Conservation (phyloP, 2,888 invertebrate genomes). For the Meandrusa payeni region DNA sequence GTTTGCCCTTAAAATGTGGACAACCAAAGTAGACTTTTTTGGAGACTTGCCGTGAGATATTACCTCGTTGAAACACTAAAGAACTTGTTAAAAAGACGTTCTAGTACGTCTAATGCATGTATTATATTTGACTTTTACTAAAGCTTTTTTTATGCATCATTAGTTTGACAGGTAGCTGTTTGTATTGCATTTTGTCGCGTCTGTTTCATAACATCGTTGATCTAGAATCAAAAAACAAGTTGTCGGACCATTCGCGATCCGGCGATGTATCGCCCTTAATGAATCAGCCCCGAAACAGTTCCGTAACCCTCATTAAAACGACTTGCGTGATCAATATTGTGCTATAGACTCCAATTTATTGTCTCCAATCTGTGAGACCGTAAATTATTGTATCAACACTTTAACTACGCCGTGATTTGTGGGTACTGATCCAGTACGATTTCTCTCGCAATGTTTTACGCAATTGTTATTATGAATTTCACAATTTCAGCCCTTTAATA, state of each 20-base stretch:
- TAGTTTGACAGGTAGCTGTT: too few species aligned
- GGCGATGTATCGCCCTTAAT: conserved; percentile 62
- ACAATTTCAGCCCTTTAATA: conserved; percentile 3
- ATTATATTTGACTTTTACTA: too few species aligned
- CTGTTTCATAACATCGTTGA: neutral
- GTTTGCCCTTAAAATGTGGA: too few species aligned
- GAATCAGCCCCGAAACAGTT: conserved; percentile 59
- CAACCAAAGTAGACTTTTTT: too few species aligned
- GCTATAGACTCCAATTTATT: conserved; percentile 21
- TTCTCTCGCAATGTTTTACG: conserved; percentile 5
- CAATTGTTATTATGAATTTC: conserved; percentile 19
- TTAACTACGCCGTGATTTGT: conserved; percentile 20
- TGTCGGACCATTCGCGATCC: conserved; percentile 31
- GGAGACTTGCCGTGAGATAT: too few species aligned
- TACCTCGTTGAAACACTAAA: too few species aligned
- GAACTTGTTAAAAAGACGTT: too few species aligned
- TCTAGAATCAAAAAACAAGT: conserved; percentile 18
- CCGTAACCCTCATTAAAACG: conserved; percentile 58
- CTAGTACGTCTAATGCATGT: too few species aligned
- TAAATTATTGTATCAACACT: conserved; percentile 24
- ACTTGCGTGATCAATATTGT: conserved; percentile 52
- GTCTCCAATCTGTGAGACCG: conserved; percentile 20
- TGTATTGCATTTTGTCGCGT: too few species aligned
- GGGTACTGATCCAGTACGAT: conserved; percentile 7
- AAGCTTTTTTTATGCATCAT: too few species aligned